These are phyloP conservation scores for Tinea semifulvella DNA, from an alignment of 2,888 invertebrate species.

Conservation along the genomic window DNA sequence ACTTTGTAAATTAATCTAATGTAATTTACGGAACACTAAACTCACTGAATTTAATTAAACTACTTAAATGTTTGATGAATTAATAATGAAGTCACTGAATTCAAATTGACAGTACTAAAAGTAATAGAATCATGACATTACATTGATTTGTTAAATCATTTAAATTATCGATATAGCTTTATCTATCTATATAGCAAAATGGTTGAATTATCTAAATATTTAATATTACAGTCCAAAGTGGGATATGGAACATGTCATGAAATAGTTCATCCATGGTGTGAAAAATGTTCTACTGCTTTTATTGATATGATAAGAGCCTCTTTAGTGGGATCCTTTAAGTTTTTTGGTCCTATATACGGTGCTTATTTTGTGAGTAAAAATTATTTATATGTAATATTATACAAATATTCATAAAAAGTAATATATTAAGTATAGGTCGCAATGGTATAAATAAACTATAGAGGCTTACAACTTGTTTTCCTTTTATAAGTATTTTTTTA, in stretches of 20 bases:
- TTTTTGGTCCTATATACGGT: slow-evolving; percentile 33
- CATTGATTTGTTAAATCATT: not conserved
- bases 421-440: too few species aligned
- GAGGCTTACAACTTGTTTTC: too few species aligned
- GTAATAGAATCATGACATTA: not conserved
- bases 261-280: slow-evolving; percentile 44
- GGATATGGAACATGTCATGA: slow-evolving; percentile 28
- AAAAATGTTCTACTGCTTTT: slow-evolving; percentile 36
- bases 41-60: too few species aligned
- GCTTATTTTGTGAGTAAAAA: slow-evolving; percentile 33
- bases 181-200: slow-evolving; percentile 25
- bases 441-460: too few species aligned
- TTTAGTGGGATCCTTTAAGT: slow-evolving; percentile 31
- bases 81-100: not conserved
- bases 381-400: not conserved
- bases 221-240: slow-evolving; percentile 28
- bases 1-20: too few species aligned
- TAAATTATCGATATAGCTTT: too few species aligned
- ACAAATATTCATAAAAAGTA: too few species aligned
- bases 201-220: slow-evolving; percentile 50
- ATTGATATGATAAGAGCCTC: slow-evolving; percentile 30
- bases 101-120: not conserved
- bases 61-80: slow-evolving; percentile 5
- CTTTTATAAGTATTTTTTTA: too few species aligned
- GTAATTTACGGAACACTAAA: too few species aligned